These are phyloP conservation scores for Ctenopoma multispine DNA, from an alignment of 2,797 vertebrate species.

Conservation along the genomic window DNA sequence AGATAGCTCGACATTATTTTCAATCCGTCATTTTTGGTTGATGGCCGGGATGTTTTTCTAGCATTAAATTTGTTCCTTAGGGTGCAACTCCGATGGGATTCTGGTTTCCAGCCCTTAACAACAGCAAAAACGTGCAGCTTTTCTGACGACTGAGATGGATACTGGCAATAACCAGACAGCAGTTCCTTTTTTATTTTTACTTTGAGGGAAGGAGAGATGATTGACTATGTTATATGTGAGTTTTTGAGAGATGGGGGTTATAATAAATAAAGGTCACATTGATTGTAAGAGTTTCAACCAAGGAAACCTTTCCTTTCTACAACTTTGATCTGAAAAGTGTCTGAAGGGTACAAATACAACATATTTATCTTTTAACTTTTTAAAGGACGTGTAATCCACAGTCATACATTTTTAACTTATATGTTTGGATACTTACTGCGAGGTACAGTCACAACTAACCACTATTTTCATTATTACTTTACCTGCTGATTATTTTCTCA, in stretches of 20 bases:
- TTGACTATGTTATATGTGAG: slow-evolving; percentile 86
- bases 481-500: slow-evolving; percentile 6
- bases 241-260: slow-evolving; percentile 85
- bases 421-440: slow-evolving; percentile 16
- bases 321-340: slow-evolving; percentile 75
- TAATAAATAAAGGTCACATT: slow-evolving; percentile 87
- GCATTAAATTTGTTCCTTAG: slow-evolving; percentile 87
- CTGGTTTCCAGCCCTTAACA: slow-evolving; percentile 86
- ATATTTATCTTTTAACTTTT: slow-evolving; percentile 32
- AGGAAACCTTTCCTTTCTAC: slow-evolving; percentile 73
- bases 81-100: slow-evolving; percentile 86
- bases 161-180: slow-evolving; percentile 87
- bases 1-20: slow-evolving; percentile 88
- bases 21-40: slow-evolving; percentile 89
- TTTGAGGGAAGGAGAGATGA: slow-evolving; percentile 85
- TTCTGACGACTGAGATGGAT: slow-evolving; percentile 89
- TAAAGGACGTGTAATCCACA: slow-evolving; percentile 18
- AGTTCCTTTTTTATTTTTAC: slow-evolving; percentile 86
- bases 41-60: slow-evolving; percentile 88
- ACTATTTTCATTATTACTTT: slow-evolving; percentile 15
- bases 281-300: slow-evolving; percentile 80
- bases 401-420: slow-evolving; percentile 23
- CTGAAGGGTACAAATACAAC: slow-evolving; percentile 61
- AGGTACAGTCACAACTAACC: neutral
- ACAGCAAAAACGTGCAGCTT: slow-evolving; percentile 87